Base-by-base conservation (phyloP, 2,888 invertebrate species). In the Drosophila demipolita region DNA sequence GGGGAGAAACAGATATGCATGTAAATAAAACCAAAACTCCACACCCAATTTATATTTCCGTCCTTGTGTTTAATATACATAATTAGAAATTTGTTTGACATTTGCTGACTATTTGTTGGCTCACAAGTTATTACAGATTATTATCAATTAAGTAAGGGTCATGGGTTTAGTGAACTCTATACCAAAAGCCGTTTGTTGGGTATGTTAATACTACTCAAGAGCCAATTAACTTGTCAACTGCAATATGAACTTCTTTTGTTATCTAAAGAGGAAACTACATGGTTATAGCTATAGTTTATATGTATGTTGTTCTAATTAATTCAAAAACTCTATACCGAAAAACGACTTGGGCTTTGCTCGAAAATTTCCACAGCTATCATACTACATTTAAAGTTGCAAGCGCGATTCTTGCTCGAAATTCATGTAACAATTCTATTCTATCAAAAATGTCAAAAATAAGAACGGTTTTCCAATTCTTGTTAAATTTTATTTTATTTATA, bases 141-240 rank as follows among this genome's bases (percentile, higher is more conserved):
- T 75, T 80, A 80, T 73, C 80, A 80, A 73, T 82, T 70, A 80
- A 53, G 15, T 70, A 80, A 53, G 15, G 66, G 20, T 66, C 62
- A 72, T 75, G 70, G 75, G 78, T 58, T 60, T 69, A 58, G 33
- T 26, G 26, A 62, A 52, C 49, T 60, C 42, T 23, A 33, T 8
- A n/a, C 38, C 57, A 20, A 20, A n/a, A 11, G 9, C 42, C 35
- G 29, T 42, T 45, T 33, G n/a, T n/a, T 48, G 32, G 32, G 65
- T 71, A 42, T 54, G 59, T 55, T 63, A 60, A 55, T 26, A 36
- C 20, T 42, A 32, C 29, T 60, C 23, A 59, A 58, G 20, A 33
- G 55, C 66, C 63, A 60, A 45, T 23, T 66, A 58, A 53, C 45
- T 32, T 45, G 42, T 15, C 38, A 54, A 36, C 42, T 35, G 66